A percentile compares a stretch with the other conserved stretches of the same genome.
phyloP scores from a whole-genome alignment of 2,113 vertebrate genomes.

The Prinia subflava region DNA sequence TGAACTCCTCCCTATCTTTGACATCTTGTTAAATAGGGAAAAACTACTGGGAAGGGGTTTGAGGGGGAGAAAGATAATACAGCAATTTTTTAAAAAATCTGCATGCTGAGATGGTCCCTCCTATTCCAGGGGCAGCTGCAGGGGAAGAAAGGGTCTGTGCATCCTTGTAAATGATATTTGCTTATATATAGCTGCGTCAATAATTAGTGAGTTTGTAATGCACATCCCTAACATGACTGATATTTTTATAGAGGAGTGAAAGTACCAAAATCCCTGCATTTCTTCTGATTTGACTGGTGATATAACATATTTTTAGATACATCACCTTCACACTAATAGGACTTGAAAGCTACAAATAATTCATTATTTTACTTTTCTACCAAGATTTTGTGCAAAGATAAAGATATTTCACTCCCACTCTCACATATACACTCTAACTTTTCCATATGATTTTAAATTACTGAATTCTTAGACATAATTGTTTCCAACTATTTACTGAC shows the following conservation, averaged over 20 bases:
- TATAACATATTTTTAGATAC: not conserved
- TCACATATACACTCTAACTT: not conserved
- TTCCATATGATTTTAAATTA: not conserved
- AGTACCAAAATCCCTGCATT: not conserved
- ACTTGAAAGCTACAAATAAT: not conserved
- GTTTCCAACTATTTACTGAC: not conserved
- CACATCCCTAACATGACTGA: not conserved
- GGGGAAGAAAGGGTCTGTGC: not conserved
- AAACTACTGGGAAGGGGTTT: not conserved
- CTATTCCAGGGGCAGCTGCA: not conserved
- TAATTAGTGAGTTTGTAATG: not conserved
- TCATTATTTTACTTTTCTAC: not conserved
- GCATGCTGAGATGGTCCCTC: not conserved
- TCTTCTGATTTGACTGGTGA: not conserved
- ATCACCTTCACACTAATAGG: not conserved
- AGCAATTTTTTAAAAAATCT: not conserved
- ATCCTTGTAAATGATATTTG: accelerated
- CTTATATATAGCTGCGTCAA: accelerated
- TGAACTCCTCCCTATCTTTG: not conserved
- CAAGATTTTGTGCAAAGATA: not conserved
- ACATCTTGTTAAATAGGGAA: not conserved
- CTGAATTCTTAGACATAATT: not conserved
- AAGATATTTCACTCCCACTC: not conserved
- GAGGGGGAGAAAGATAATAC: accelerated
- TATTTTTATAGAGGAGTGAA: not conserved